phyloP scores from a whole-genome alignment of 2,888 invertebrate species.

The Smittia aterrima region DNA sequence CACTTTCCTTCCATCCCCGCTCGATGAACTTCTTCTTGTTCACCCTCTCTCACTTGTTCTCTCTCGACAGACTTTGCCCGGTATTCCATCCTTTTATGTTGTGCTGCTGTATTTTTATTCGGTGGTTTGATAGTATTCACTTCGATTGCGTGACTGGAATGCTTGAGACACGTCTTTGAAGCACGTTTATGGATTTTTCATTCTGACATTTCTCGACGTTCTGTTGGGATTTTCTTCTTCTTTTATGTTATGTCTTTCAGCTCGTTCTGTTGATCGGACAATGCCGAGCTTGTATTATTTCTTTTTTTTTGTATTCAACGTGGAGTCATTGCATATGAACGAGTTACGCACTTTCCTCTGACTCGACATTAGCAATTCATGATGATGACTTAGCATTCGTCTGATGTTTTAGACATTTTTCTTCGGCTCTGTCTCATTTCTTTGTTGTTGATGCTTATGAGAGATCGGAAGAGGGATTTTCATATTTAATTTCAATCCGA shows the following conservation, averaged over 20 bases:
- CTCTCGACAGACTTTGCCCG: background rate
- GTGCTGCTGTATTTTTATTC: constrained; percentile 1
- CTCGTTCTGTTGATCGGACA: constrained; percentile 4
- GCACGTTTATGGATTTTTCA: constrained; percentile 28
- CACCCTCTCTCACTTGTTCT: background rate
- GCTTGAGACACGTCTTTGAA: constrained; percentile 5
- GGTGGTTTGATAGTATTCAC: constrained; percentile 11
- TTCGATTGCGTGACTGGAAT: constrained; percentile 32
- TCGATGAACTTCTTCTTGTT: constrained; percentile 12
- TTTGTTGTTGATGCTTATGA: background rate
- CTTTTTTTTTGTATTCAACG: background rate
- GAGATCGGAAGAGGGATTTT: constrained; percentile 23
- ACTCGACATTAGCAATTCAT: constrained; percentile 29
- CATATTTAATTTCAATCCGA: constrained; percentile 21
- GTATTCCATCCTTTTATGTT: background rate
- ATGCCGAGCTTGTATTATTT: background rate
- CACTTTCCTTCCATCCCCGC: background rate
- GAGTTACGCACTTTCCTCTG: constrained; percentile 17
- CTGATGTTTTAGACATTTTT: constrained; percentile 22
- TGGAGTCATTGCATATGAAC: background rate
- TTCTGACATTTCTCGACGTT: constrained; percentile 8
- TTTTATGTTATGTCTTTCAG: background rate
- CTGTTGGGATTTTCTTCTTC: constrained; percentile 8
- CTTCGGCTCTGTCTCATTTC: background rate
- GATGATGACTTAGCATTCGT: constrained; percentile 31